A percentile compares a stretch with the other conserved stretches of the same genome.
Conservation (phyloP, 2,797 vertebrate genomes). For the Girardinus metallicus region DNA sequence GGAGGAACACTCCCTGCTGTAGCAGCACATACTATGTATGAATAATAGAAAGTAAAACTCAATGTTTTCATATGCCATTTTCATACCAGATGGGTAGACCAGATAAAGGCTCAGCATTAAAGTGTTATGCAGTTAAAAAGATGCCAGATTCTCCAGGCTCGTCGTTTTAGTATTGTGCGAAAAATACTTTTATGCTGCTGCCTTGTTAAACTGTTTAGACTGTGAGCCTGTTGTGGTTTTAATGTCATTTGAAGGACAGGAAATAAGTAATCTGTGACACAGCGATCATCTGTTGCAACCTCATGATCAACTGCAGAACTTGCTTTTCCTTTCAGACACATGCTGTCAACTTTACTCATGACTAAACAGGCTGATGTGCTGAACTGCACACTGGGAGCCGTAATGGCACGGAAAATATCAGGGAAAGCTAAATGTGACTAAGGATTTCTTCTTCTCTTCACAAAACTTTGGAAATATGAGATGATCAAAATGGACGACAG, state of each 20-base stretch:
- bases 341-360: background rate
- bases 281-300: slow-evolving; percentile 13
- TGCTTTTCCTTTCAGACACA: background rate
- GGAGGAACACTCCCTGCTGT: slow-evolving; percentile 64
- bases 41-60: slow-evolving; percentile 25
- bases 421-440: background rate
- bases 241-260: slow-evolving; percentile 16
- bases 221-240: slow-evolving; percentile 27
- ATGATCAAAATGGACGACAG: background rate
- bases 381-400: background rate
- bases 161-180: slow-evolving; percentile 2
- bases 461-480: background rate
- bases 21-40: slow-evolving; percentile 24
- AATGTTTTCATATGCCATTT: slow-evolving; percentile 25
- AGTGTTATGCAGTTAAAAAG: slow-evolving; percentile 5
- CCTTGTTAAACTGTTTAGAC: slow-evolving; percentile 1
- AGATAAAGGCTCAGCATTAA: background rate
- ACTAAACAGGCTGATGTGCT: background rate
- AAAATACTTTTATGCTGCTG: background rate
- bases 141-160: background rate
- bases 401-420: background rate
- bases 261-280: slow-evolving; percentile 27
- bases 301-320: background rate
- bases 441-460: background rate
- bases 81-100: slow-evolving; percentile 14